These are phyloP conservation scores for Nasonia longicornis DNA, from an alignment of 1,140 invertebrate genomes.

Conservation along the genomic window DNA sequence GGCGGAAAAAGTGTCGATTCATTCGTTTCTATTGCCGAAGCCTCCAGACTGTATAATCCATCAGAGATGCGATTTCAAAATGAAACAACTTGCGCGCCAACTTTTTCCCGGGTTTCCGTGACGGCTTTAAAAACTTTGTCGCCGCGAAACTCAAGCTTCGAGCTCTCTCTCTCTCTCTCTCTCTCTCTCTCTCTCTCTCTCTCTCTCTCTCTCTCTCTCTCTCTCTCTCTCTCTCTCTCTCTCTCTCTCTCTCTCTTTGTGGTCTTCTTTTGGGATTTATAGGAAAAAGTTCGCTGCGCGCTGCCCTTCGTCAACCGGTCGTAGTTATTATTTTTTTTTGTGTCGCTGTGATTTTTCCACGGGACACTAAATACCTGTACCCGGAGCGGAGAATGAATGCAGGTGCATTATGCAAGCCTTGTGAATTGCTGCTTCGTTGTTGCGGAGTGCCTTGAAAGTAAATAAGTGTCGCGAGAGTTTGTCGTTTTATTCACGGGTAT, in stretches of 20 bases:
- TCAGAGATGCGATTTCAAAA: slow-evolving; percentile 15
- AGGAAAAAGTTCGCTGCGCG: slow-evolving; percentile 1
- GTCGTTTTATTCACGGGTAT: background rate
- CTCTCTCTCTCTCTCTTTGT: background rate
- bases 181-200: too few species aligned
- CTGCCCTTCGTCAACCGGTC: background rate
- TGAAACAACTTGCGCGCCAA: background rate
- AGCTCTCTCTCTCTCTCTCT: background rate
- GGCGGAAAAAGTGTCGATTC: background rate
- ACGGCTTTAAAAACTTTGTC: slow-evolving; percentile 13
- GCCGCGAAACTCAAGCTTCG: background rate
- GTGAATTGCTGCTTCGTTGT: background rate
- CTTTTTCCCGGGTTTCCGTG: background rate
- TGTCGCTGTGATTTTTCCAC: background rate
- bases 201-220: too few species aligned
- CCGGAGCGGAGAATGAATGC: background rate
- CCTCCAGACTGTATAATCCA: background rate
- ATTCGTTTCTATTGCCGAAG: slow-evolving; percentile 5
- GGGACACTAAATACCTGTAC: background rate
- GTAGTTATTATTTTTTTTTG: background rate
- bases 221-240: too few species aligned
- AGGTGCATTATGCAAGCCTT: background rate
- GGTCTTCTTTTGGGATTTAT: slow-evolving; percentile 9
- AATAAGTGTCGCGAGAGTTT: background rate
- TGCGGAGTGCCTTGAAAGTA: background rate